These are phyloP conservation scores for Asarcornis scutulata DNA, from an alignment of 2,113 vertebrate species.

Conservation along the genomic window DNA sequence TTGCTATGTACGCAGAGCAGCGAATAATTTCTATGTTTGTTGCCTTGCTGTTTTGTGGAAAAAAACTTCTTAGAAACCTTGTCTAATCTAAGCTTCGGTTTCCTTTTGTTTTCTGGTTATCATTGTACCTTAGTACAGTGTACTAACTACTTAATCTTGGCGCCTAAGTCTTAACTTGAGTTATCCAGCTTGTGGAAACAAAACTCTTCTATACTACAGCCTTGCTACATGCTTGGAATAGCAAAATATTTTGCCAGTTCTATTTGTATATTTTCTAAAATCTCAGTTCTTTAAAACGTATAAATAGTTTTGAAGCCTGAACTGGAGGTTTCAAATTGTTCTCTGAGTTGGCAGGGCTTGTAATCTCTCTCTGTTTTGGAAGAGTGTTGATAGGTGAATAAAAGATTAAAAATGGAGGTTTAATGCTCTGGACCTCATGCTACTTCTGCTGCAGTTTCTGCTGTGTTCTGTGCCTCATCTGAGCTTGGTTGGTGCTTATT, in stretches of 20 bases:
- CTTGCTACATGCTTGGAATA: not conserved
- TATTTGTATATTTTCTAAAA: not conserved
- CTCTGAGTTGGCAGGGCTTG: not conserved
- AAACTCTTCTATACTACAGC: not conserved
- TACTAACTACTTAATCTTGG: too few relatives aligned
- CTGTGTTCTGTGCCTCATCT: not conserved
- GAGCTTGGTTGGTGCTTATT: fast-evolving
- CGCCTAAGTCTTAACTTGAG: not conserved
- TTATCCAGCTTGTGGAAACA: not conserved
- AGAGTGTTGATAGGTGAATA: not conserved
- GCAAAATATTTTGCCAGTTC: not conserved
- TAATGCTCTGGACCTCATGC: not conserved
- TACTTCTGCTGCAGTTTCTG: not conserved
- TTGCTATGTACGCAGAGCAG: not conserved
- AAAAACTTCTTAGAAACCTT: not conserved
- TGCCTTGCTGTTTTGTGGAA: not conserved
- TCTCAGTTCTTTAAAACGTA: not conserved
- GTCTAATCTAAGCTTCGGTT: not conserved
- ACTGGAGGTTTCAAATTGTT: not conserved
- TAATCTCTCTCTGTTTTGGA: not conserved
- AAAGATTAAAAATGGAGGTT: not conserved
- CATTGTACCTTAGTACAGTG: not conserved
- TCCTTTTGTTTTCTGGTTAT: not conserved
- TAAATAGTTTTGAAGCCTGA: not conserved
- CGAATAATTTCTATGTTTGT: not conserved